Evolutionary conservation across 1,140 invertebrate genomes (phyloP), one percentile per base, ranked within the genome.

Genomic region (Drosophila lini): DNA sequence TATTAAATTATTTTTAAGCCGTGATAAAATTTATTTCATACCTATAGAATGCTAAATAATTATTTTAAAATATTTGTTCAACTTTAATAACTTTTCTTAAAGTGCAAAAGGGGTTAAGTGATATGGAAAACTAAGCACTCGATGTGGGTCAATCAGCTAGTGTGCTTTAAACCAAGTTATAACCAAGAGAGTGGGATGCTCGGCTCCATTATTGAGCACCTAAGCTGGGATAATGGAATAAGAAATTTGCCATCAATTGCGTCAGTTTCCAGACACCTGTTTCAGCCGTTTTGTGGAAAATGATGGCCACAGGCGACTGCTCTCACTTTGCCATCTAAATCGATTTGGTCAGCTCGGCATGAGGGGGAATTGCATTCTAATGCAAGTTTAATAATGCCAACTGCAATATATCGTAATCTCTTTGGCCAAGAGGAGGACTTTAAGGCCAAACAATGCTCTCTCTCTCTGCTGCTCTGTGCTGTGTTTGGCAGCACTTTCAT

Each of bases 401-500:
- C 57, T 74, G 59, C 70, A 74, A 74, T 53, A 38, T 57, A 22
- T 32, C 41, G 50, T 74, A 73, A 73, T 74, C 56, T 45, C 56
- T 71, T 60, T 61, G 67, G 70, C 40, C 56, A 74, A 61, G 22
- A 36, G 31, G 11, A 31, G 47, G 61, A 45, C 56, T 53, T 61
- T 52, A 74, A 53, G 40, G 68, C 25, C 45, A 61, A 53, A 40
- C 67, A 61, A 67, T 40, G 56, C 34, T 57, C 15, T 52, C 28
- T 52, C 28, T 36, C 34, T 36, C 15, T 28, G 15, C 2, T n/a
- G 7, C 9, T 45, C 8, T 64, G 28, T 56, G 22, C 25, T 28
- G 42, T 56, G 56, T 47, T 22, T 42, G 64, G 65, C 36, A 38
- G 69, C 78, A 81, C 67, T 88, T 74, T 88, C 83, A 88, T 83